phyloP scores from a whole-genome alignment of 2,888 invertebrate species.

The Cerastis leucographa region DNA sequence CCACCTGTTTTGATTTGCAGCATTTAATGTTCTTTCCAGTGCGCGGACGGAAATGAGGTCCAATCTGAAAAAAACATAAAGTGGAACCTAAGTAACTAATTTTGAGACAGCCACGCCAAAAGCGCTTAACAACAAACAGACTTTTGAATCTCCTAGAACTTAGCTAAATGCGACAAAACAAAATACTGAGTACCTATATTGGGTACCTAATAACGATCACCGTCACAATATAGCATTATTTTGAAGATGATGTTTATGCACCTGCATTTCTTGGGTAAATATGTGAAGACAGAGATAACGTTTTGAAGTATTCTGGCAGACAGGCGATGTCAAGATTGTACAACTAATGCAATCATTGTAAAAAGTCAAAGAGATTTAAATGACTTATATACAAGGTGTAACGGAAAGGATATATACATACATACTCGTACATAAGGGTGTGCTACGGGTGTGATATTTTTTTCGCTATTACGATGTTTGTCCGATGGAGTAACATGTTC shows the following conservation, averaged over 20 bases:
- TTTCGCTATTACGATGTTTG: too few relatives aligned
- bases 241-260: slow-evolving; percentile 20
- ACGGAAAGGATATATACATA: too few relatives aligned
- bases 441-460: too few relatives aligned
- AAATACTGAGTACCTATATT: not conserved
- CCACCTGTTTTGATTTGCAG: not conserved
- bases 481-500: too few relatives aligned
- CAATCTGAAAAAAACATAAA: not conserved
- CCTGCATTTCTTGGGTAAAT: slow-evolving; percentile 30
- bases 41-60: not conserved
- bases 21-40: not conserved
- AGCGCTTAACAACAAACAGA: not conserved
- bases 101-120: not conserved
- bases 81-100: not conserved
- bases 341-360: slow-evolving; percentile 25
- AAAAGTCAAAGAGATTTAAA: not conserved
- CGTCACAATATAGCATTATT: not conserved
- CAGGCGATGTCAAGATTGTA: slow-evolving; percentile 30
- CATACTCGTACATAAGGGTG: too few relatives aligned
- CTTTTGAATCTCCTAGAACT: not conserved
- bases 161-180: not conserved
- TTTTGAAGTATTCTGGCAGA: slow-evolving; percentile 38
- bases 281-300: slow-evolving; percentile 44
- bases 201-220: not conserved
- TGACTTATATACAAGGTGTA: too few relatives aligned